Evolutionary conservation across 53 echinoderm and acorn worm genomes (phyloP), one percentile per base, ranked within the genome.

Genomic region (Stichopus horrens): DNA sequence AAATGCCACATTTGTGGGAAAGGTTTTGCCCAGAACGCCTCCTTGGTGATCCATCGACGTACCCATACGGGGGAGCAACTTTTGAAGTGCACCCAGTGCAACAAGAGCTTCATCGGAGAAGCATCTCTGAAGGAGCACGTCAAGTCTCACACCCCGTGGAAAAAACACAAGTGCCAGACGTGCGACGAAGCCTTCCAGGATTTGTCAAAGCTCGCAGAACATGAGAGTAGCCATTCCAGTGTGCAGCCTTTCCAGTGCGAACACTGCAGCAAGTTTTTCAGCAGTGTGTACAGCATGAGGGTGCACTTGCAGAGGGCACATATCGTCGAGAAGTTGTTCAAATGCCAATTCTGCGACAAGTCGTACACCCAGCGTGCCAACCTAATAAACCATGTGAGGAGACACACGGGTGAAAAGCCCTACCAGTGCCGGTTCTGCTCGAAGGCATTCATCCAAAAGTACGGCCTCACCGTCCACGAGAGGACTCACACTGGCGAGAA

Each of bases 281-380:
- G 16, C 19, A 71, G n/a, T 7, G 71, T n/a, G 71, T 71, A 71
- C 19, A 71, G 71, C 71, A 7, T 71, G 19, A 18, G 71, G 71
- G 71, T 71, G 18, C 71, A 71, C 71, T 18, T 71, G 14, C 18
- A 71, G 18, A 71, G 71, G 19, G 19, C 19, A 20, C 71, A 71
- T 20, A 71, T 20, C 18, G 19, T 71, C 18, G 71, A n/a, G 18
- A 71, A 20, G 71, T 71, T 71, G n/a, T 71, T 71, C 18, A 71
- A 71, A 20, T 71, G 71, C 18, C 71, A 71, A 20, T 71, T 71
- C 18, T 71, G 71, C 19, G 71, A 71, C 71, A 71, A 71, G 71
- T 71, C 71, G 16, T 71, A 71, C n/a, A 71, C 71, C 71, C 71
- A 71, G n/a, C 71, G 71, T 71, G 71, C 71, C 71, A 71, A 71